A percentile compares a stretch with the other conserved stretches of the same genome.
phyloP scores from a whole-genome alignment of 2,888 invertebrate genomes.

The Entomobrya multifasciata region DNA sequence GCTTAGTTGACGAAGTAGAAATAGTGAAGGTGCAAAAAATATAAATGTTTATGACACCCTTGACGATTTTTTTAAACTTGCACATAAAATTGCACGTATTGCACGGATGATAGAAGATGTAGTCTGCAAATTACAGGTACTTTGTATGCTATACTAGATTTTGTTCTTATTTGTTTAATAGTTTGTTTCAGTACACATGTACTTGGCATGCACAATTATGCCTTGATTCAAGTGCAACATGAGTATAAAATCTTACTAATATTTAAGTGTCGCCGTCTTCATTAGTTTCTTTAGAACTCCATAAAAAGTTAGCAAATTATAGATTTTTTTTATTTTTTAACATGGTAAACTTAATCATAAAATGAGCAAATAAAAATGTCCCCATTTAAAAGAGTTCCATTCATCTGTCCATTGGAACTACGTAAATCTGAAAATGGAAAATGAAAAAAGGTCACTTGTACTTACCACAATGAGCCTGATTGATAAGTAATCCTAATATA shows the following conservation, averaged over 20 bases:
- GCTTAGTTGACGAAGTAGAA: no score
- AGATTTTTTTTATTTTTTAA: no score
- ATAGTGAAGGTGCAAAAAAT: no score
- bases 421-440: not conserved
- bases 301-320: no score
- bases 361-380: no score
- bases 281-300: no score
- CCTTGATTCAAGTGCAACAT: no score
- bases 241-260: no score
- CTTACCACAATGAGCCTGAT: constrained; percentile 58
- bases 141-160: constrained; percentile 18
- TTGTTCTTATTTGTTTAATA: constrained; percentile 6
- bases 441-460: not conserved
- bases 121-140: constrained; percentile 26
- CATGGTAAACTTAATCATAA: no score
- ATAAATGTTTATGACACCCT: constrained; percentile 1
- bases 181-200: constrained; percentile 6
- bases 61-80: not conserved
- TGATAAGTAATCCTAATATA: constrained; percentile 68
- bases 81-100: constrained; percentile 17
- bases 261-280: no score
- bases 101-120: constrained; percentile 9
- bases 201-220: not conserved
- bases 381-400: not conserved
- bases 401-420: no score